Evolutionary conservation across 1,140 invertebrate species (phyloP), one percentile per base, ranked within the genome.

Genomic region (Orius laevigatus): DNA sequence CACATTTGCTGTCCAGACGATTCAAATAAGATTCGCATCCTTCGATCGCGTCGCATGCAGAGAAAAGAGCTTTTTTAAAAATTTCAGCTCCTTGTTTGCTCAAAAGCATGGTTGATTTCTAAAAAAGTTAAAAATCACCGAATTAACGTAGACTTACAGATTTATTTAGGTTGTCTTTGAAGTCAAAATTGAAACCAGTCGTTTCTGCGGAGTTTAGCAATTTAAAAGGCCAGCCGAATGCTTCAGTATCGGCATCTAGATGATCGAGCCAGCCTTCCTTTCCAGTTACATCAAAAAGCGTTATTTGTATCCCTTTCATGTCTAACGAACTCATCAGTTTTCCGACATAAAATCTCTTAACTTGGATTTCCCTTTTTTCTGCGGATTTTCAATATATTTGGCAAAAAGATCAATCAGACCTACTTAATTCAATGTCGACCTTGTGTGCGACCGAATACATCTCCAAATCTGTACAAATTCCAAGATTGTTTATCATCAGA

Each of bases 251-350:
- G 1, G 64, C 64, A 53, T 81, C 78, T 0, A 83, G 57, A 43
- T 69, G 65, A 5, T 62, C 54, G 15, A 81, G 48, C 61, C 75
- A 74, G 0, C 66, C 19, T 3, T 63, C 58, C 2, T 61, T 53
- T 18, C 67, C 56, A 5, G 63, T 64, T 40, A 83, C 56, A 57
- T 75, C 72, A 11, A 89, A 56, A 11, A 87, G 41, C 16, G 78
- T 78, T 15, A 25, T 4, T 53, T 85, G 84, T 46, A 88, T 64
- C 1, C 86, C 87, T 46, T 75, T 70, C 74, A 84, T 88, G 55
- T 89, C 78, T 44, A 89, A 65, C 0, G 84, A 88, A 2, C 84
- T 85, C 70, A 88, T 81, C 38, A 84, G 65, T 41, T 73, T 65
- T 1, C 84, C 85, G 36, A 70, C 70, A 61, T 79, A 87, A 4